A percentile compares a stretch with the other conserved stretches of the same genome.
Evolutionary conservation across 2,797 vertebrate species (phyloP).

Genomic region (Mormyrus hasselquistii): DNA sequence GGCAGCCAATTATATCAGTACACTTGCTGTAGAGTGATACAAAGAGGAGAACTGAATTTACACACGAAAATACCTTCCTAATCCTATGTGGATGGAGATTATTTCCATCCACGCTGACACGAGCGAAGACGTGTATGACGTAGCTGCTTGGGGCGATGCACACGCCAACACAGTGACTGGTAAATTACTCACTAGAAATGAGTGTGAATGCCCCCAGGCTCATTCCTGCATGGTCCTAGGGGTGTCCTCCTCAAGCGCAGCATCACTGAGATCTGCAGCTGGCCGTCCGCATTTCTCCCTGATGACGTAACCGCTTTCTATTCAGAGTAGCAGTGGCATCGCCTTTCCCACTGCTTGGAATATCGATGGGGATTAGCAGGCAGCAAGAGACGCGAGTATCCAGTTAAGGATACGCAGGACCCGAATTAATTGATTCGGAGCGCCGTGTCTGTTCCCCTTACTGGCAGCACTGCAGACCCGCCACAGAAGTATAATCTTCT

Average conservation of each 20-base stretch:
- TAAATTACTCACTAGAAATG: not conserved
- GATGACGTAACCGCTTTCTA: not conserved
- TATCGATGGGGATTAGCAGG: not conserved
- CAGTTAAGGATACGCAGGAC: not conserved
- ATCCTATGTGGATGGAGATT: too few relatives aligned
- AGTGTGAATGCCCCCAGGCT: not conserved
- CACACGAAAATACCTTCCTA: not conserved
- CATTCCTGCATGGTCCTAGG: not conserved
- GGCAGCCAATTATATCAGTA: not conserved
- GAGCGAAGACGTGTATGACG: not conserved
- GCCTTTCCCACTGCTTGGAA: not conserved
- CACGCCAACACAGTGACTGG: not conserved
- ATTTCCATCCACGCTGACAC: not conserved
- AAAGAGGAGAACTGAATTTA: not conserved
- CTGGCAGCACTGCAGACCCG: not conserved
- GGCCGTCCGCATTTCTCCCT: not conserved
- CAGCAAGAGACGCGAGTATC: not conserved
- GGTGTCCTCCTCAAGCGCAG: not conserved
- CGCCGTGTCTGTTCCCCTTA: not conserved
- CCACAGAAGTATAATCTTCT: not conserved
- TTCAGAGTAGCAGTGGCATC: not conserved
- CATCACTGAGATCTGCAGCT: not conserved
- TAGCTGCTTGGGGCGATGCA: not conserved
- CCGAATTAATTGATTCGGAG: not conserved
- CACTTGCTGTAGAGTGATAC: not conserved